Evolutionary conservation across 2,888 invertebrate genomes (phyloP).

Genomic region (Drosophila mayaguana): DNA sequence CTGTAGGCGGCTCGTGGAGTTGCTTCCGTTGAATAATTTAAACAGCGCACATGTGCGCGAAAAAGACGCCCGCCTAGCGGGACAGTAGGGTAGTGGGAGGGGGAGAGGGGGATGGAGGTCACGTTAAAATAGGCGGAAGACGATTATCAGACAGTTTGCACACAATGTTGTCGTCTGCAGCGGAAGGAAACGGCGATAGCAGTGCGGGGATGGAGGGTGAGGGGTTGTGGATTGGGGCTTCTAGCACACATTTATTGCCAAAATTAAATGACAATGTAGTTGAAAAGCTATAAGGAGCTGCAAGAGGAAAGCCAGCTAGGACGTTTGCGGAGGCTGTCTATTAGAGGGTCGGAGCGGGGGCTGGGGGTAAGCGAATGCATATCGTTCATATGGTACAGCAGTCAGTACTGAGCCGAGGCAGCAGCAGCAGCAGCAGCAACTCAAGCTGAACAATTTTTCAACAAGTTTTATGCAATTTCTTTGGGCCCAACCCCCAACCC

Average conservation of each 20-base stretch:
- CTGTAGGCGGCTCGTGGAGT: slow-evolving; percentile 30
- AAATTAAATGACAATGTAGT: slow-evolving; percentile 83
- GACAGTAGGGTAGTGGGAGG: neutral
- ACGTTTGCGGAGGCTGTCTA: neutral
- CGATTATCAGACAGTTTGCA: slow-evolving; percentile 82
- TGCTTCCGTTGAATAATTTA: slow-evolving; percentile 78
- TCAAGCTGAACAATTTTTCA: slow-evolving; percentile 71
- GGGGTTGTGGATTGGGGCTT: slow-evolving; percentile 5
- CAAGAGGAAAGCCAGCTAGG: neutral
- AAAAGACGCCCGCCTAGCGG: slow-evolving; percentile 22
- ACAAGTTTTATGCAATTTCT: slow-evolving; percentile 73
- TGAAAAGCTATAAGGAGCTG: slow-evolving; percentile 53
- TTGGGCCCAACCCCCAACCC: neutral
- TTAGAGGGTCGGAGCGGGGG: neutral
- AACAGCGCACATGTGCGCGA: slow-evolving; percentile 72
- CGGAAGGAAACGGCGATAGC: slow-evolving; percentile 7
- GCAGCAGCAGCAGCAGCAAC: slow-evolving; percentile 31
- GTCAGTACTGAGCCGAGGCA: slow-evolving; percentile 6
- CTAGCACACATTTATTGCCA: slow-evolving; percentile 77
- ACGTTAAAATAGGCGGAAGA: slow-evolving; percentile 81
- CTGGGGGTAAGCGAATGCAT: slow-evolving; percentile 16
- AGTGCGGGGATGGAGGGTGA: neutral
- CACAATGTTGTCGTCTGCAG: slow-evolving; percentile 68
- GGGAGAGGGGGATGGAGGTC: slow-evolving; percentile 22
- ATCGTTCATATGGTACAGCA: slow-evolving; percentile 47